Conservation (phyloP, 2,113 vertebrate species). For the Galeopterus variegatus region DNA sequence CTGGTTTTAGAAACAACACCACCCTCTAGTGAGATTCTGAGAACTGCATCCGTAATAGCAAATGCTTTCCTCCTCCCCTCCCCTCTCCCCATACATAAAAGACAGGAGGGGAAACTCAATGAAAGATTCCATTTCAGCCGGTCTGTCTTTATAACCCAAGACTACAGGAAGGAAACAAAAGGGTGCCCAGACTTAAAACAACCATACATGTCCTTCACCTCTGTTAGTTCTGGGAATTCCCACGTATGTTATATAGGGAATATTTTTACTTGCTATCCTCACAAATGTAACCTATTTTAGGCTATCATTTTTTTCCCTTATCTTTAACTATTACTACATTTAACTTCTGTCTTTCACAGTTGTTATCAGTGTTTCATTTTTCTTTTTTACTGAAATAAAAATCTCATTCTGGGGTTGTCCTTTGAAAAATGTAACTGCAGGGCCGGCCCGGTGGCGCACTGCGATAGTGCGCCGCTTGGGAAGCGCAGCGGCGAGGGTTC, state of each 20-base stretch:
- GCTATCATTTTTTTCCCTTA: slow-evolving; percentile 36
- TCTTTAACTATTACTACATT: slow-evolving; percentile 11
- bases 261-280: slow-evolving; percentile 21
- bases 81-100: not conserved
- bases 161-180: slow-evolving; percentile 16
- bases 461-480: too few relatives aligned
- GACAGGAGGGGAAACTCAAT: not conserved
- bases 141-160: not conserved
- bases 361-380: slow-evolving; percentile 7
- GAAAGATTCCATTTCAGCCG: slow-evolving; percentile 22
- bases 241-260: not conserved
- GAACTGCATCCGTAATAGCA: slow-evolving; percentile 59
- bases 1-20: slow-evolving; percentile 81
- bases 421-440: slow-evolving; percentile 33
- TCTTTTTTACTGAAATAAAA: slow-evolving; percentile 45
- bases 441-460: too few relatives aligned
- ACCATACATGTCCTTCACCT: not conserved
- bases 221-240: not conserved
- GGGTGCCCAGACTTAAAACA: not conserved
- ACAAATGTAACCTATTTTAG: slow-evolving; percentile 54
- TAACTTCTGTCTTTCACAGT: slow-evolving; percentile 49
- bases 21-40: slow-evolving; percentile 82
- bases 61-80: not conserved
- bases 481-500: too few relatives aligned
- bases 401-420: not conserved